These are phyloP conservation scores for Agrotis clavis DNA, from an alignment of 2,888 invertebrate genomes.

Conservation along the genomic window DNA sequence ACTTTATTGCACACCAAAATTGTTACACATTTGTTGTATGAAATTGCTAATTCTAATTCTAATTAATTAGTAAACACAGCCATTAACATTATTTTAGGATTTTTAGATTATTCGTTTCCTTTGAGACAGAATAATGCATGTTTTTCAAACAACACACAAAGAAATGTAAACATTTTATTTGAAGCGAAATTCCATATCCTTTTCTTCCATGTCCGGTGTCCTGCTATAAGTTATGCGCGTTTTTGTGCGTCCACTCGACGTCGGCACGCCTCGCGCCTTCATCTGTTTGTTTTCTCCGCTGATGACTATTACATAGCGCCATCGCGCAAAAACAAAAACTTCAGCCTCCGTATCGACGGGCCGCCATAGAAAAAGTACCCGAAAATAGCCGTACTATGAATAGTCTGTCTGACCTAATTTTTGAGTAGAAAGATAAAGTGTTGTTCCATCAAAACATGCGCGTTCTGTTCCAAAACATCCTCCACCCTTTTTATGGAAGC, in stretches of 20 bases:
- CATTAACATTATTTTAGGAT: not conserved
- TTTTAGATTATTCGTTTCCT: not conserved
- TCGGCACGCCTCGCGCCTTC: constrained; percentile 10
- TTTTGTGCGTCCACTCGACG: constrained; percentile 33
- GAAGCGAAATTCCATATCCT: constrained; percentile 1
- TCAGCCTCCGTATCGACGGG: constrained; percentile 35
- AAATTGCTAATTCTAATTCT: too few relatives aligned
- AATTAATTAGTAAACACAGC: not conserved
- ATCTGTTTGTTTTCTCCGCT: constrained; percentile 44
- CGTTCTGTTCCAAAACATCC: too few relatives aligned
- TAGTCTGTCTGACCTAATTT: constrained; percentile 18
- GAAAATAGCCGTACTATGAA: constrained; percentile 2
- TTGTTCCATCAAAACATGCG: not conserved
- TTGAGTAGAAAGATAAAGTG: not conserved
- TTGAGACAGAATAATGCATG: not conserved
- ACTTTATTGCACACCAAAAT: too few relatives aligned
- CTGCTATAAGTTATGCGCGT: constrained; percentile 56
- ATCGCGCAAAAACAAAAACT: constrained; percentile 59
- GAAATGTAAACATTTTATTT: constrained; percentile 3
- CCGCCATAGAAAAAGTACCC: constrained; percentile 2
- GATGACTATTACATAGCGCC: constrained; percentile 57
- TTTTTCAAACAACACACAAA: not conserved
- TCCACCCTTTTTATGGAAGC: too few relatives aligned
- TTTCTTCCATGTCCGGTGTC: constrained; percentile 5
- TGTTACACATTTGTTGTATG: too few relatives aligned